Conservation (phyloP, 2,113 vertebrate genomes). For the Thomomys bottae region DNA sequence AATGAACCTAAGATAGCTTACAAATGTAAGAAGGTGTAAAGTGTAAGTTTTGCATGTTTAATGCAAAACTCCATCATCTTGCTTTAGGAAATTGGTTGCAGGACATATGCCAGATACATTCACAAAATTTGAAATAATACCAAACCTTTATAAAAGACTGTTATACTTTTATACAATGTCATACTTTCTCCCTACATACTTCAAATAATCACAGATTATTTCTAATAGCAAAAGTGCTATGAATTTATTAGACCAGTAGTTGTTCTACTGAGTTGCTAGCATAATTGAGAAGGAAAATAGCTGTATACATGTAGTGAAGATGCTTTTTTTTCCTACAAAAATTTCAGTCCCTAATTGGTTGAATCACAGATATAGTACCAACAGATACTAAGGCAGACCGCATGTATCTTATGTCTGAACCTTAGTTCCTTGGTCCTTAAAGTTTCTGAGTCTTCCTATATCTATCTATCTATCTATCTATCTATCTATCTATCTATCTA, state of each 20-base stretch:
- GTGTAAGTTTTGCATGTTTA: too few relatives aligned
- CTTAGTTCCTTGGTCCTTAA: neutral
- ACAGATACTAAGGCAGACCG: too few relatives aligned
- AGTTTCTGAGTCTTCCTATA: neutral
- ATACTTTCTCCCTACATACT: neutral
- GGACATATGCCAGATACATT: fast-evolving
- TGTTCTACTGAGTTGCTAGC: neutral
- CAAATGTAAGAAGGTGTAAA: neutral
- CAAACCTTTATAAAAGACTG: neutral
- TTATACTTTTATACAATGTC: neutral
- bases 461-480: too few relatives aligned
- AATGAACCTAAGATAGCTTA: neutral
- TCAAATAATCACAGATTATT: neutral
- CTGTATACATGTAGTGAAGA: neutral
- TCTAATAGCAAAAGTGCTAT: neutral
- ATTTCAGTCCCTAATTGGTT: neutral
- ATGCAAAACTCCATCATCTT: fast-evolving
- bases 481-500: too few relatives aligned
- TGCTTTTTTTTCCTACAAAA: neutral
- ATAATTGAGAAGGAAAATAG: neutral
- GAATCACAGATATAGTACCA: neutral
- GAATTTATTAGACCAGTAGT: neutral
- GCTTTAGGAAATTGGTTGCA: neutral
- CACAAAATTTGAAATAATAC: neutral
- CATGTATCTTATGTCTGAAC: neutral